Base-by-base conservation (phyloP, 37 sponge, comb jelly and placozoan species). In the Petrosia ficiformis region DNA sequence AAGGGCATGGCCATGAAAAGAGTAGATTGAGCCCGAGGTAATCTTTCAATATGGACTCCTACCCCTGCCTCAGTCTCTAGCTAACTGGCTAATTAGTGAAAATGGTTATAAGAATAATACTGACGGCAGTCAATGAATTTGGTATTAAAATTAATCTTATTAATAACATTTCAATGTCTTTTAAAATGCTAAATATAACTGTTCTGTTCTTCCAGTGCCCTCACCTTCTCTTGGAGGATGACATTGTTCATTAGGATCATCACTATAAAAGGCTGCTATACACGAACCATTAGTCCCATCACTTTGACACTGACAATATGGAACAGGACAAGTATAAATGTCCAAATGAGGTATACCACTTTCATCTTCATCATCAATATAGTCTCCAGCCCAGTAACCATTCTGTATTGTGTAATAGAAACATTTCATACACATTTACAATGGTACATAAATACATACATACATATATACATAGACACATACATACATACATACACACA, bases 281-380 rank as follows among this genome's bases (percentile, higher is more conserved):
- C 89, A 89, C 54, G 40, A 44, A 32, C 26, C 44, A 40, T 65
- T 42, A 0, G 44, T 6, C 10, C 21, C 6, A 6, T 65, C 34
- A 43, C 42, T 42, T 4, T 28, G 44, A 52, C 87, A 87, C 71
- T 71, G 63, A 64, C 87, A 87, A 57, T 76, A 80, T 2, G 87
- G 77, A 38, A 57, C 39, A 28, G 87, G 87, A 32, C 87, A 87
- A 16, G 66, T 59, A 3, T 40, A 44, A 2, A 71, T 11, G 29
- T 80, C 59, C 29, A 87, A 39, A 42, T 75, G 74, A 2, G 75
- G 75, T 21, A 6, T 4, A n/a, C 29, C 25, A 6, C 67, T 70
- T 4, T 42, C 44, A 39, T 42, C 72, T 22, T 32, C 26, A 24
- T 5, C 54, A 24, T 42, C 68, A 3, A 1, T 40, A 25, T 66